Percentiles rank a stretch among this genome's conserved stretches.
Evolutionary conservation across 2,797 vertebrate genomes (phyloP).

Genomic region (Phataginus tricuspis): DNA sequence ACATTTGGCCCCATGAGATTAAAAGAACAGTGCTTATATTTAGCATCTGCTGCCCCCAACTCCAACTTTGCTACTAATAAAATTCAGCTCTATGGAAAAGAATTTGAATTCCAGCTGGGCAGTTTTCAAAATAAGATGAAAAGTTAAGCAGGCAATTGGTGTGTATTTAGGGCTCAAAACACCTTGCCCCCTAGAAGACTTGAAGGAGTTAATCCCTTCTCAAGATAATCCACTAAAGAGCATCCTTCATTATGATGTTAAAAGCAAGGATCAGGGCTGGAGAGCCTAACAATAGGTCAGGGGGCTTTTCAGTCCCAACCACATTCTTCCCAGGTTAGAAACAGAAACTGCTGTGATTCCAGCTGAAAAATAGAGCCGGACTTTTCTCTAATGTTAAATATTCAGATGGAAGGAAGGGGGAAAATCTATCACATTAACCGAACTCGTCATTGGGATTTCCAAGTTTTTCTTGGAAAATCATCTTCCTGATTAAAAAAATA

Average conservation of each 20-base stretch:
- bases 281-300: constrained; percentile 89
- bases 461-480: constrained; percentile 51
- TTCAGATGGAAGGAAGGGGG: constrained; percentile 80
- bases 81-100: constrained; percentile 90
- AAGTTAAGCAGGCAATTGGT: constrained; percentile 92
- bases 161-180: constrained; percentile 93
- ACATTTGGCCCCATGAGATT: constrained; percentile 85
- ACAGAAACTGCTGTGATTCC: constrained; percentile 90
- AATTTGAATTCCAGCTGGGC: constrained; percentile 92
- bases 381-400: constrained; percentile 86
- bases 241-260: constrained; percentile 94
- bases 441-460: constrained; percentile 53
- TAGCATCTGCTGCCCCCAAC: constrained; percentile 87
- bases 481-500: constrained; percentile 54
- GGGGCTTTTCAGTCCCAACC: constrained; percentile 88
- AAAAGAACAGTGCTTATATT: constrained; percentile 88
- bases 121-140: constrained; percentile 93
- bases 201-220: constrained; percentile 93
- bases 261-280: constrained; percentile 90
- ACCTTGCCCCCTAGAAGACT: constrained; percentile 92
- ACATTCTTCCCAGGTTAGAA: constrained; percentile 93
- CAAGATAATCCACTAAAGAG: constrained; percentile 93
- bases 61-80: constrained; percentile 90
- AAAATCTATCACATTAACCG: constrained; percentile 79
- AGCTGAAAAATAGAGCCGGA: constrained; percentile 84